Evolutionary conservation across 2,797 vertebrate genomes (phyloP).

Genomic region (Delichon dasypus): DNA sequence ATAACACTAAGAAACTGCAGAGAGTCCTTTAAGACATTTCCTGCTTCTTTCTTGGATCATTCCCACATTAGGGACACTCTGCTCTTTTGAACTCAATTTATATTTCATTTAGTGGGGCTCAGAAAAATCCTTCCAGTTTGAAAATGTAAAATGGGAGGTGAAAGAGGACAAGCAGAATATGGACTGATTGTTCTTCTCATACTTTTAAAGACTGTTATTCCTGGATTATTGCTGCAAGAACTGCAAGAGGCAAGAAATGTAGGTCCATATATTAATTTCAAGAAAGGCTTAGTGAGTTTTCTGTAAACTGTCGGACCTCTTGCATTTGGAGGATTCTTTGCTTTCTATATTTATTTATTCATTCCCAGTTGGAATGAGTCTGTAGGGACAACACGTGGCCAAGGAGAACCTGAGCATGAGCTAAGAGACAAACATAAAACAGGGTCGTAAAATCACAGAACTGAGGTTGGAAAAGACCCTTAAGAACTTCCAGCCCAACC

Average conservation of each 20-base stretch:
- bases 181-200: neutral
- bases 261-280: neutral
- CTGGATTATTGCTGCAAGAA: neutral
- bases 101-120: neutral
- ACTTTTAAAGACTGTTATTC: neutral
- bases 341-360: neutral
- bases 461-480: neutral
- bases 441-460: neutral
- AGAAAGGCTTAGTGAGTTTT: neutral
- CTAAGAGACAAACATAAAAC: neutral
- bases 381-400: neutral
- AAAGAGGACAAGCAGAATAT: neutral
- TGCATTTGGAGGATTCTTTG: neutral
- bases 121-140: neutral
- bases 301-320: neutral
- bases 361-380: neutral
- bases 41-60: constrained; percentile 25
- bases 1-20: neutral
- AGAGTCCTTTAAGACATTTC: constrained; percentile 13
- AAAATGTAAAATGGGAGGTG: neutral
- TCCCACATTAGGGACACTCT: neutral
- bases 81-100: neutral
- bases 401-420: neutral
- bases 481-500: neutral
- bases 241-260: neutral